Evolutionary conservation across 2,113 vertebrate genomes (phyloP).

Genomic region (Orcinus orca): DNA sequence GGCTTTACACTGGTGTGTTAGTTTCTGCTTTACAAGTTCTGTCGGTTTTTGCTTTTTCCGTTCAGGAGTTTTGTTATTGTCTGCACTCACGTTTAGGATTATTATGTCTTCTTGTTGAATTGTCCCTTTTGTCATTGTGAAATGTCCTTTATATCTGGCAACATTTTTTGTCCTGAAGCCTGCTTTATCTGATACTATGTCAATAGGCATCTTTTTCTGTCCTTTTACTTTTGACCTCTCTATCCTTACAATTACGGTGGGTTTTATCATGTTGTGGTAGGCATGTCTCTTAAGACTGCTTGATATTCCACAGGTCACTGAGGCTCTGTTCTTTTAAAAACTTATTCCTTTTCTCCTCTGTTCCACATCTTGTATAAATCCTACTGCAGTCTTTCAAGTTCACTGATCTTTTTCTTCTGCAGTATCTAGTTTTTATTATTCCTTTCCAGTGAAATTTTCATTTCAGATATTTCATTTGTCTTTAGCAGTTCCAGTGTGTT

Average conservation of each 20-base stretch:
- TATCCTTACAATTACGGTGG: neutral
- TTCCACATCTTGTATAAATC: neutral
- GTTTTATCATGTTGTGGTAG: neutral
- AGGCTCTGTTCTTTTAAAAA: neutral
- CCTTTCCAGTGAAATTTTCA: neutral
- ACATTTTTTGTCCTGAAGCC: neutral
- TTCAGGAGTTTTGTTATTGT: neutral
- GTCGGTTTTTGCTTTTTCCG: neutral
- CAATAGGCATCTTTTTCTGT: neutral
- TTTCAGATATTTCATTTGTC: neutral
- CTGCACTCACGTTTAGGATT: neutral
- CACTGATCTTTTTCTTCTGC: neutral
- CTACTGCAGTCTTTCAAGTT: neutral
- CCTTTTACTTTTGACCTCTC: neutral
- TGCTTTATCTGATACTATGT: neutral
- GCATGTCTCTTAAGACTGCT: neutral
- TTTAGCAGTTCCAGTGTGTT: neutral
- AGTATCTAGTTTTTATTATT: neutral
- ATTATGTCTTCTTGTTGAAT: neutral
- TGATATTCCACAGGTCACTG: neutral
- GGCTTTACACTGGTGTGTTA: too few relatives aligned
- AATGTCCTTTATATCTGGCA: neutral
- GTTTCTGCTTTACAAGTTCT: neutral
- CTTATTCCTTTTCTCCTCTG: neutral
- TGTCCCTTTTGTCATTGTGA: neutral